Conservation (phyloP, 2,113 vertebrate species). For the Spea multiplicata region DNA sequence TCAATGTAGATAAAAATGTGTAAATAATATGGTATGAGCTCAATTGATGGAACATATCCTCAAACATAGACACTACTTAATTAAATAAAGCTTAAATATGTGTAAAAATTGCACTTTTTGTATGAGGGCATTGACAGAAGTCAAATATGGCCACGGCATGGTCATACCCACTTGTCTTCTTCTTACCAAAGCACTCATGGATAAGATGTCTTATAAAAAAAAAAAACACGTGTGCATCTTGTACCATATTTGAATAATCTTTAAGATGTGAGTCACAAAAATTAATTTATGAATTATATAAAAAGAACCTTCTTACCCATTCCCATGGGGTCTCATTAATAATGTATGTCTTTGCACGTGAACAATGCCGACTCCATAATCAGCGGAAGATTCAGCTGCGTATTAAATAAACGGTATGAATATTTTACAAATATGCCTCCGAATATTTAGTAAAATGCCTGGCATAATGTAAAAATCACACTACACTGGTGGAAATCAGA, state of each 20-base stretch:
- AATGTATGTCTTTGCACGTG: slow-evolving; percentile 35
- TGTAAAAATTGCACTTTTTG: no score
- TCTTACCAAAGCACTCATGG: no score
- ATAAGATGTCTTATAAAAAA: no score
- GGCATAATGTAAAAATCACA: slow-evolving; percentile 10
- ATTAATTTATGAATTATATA: slow-evolving; percentile 18
- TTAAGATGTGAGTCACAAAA: slow-evolving; percentile 24
- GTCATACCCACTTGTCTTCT: no score
- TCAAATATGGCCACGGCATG: no score
- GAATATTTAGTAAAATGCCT: slow-evolving; percentile 40
- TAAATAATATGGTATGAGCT: no score
- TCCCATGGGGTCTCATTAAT: slow-evolving; percentile 1
- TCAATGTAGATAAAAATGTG: no score
- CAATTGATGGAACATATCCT: no score
- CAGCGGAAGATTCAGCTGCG: slow-evolving; percentile 19
- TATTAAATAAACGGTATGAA: slow-evolving; percentile 25
- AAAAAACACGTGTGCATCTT: no score
- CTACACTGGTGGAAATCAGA: slow-evolving; percentile 26
- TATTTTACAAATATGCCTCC: slow-evolving; percentile 27
- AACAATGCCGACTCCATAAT: slow-evolving; percentile 7
- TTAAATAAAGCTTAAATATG: no score
- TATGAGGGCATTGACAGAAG: no score
- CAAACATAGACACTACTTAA: no score
- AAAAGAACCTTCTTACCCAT: neutral
- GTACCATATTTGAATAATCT: slow-evolving; percentile 14